Base-by-base conservation (phyloP, 2,797 vertebrate species). In the Leptatherina wallacei region DNA sequence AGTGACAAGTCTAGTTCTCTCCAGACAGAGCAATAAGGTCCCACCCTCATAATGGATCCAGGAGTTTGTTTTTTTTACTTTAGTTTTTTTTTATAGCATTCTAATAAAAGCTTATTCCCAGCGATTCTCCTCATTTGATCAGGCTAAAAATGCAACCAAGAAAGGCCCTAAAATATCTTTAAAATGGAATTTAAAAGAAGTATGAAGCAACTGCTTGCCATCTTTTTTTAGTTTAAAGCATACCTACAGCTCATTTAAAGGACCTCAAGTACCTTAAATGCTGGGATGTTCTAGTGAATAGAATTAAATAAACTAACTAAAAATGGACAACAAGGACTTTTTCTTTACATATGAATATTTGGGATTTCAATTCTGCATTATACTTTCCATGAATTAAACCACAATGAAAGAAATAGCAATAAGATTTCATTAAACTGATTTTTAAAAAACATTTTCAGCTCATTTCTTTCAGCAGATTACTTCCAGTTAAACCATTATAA, bases 1-100 rank as follows among this genome's bases (percentile, higher is more conserved):
- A 94, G 91, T 91, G 92, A 89, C 89, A 91, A 89, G 86, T 91
- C 90, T 85, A 81, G 83, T 91, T 85, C 79, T 87, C 90, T 91
- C 80, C 90, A 88, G 87, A 89, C 87, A 81, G 80, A 83, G 83
- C 86, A 75, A 84, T 51, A 71, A 79, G 84, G 83, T 91, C 89
- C 84, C 89, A 89, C 84, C 89, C 81, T 88, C 86, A 78, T 87
- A 83, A 75, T 16, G 79, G 69, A 79, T 73, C 83, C 75, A 71
- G 74, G 75, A 85, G 62, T 87, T 33, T 62, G 16, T 60, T 33
- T 66, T 63, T 56, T 78, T 78, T 56, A 80, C 71, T 42, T 81
- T 68, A 8, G 61, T 62, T 85, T 90, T 76, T 77, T 75, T 35
- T 65, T 49, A 27, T 27, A 66, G 52, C 67, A 72, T 69, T 86